Percentiles rank a stretch among this genome's conserved stretches.
phyloP scores from a whole-genome alignment of 2,888 invertebrate genomes.

The Agonopterix subpropinquella region DNA sequence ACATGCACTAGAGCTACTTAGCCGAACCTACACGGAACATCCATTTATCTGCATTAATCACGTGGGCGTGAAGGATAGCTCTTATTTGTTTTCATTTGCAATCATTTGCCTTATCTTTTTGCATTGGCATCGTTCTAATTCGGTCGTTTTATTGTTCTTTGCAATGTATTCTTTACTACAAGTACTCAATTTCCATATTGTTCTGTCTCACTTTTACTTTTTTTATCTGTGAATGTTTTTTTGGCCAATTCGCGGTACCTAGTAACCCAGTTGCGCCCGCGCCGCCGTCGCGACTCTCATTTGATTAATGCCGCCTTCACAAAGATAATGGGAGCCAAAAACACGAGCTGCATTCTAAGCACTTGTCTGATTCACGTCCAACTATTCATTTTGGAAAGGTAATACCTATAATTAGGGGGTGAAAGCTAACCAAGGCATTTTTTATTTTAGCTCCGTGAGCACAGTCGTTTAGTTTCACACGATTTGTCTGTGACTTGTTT shows the following conservation, averaged over 20 bases:
- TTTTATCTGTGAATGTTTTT: not conserved
- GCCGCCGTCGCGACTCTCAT: conserved; percentile 10
- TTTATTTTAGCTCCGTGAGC: conserved; percentile 42
- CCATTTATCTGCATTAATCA: conserved; percentile 9
- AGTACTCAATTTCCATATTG: not conserved
- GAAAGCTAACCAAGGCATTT: conserved; percentile 40
- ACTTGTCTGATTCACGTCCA: conserved; percentile 39
- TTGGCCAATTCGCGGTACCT: not conserved
- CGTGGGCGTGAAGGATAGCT: conserved; percentile 1
- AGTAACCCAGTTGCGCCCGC: conserved; percentile 7
- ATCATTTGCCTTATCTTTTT: not conserved
- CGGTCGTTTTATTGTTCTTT: not conserved
- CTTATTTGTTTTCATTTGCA: not conserved
- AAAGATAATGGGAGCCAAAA: conserved; percentile 26
- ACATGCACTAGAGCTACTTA: conserved; percentile 11
- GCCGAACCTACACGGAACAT: conserved; percentile 17
- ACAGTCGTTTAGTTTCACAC: conserved; percentile 34
- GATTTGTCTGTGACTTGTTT: conserved; percentile 25
- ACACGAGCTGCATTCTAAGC: conserved; percentile 25
- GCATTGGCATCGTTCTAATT: not conserved
- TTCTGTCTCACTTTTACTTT: not conserved
- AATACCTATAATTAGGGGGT: conserved; percentile 55
- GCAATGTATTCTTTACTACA: not conserved
- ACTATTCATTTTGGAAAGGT: conserved; percentile 31
- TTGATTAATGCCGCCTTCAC: conserved; percentile 36